Evolutionary conservation across 2,113 vertebrate genomes (phyloP).

Genomic region (Aepyceros melampus): DNA sequence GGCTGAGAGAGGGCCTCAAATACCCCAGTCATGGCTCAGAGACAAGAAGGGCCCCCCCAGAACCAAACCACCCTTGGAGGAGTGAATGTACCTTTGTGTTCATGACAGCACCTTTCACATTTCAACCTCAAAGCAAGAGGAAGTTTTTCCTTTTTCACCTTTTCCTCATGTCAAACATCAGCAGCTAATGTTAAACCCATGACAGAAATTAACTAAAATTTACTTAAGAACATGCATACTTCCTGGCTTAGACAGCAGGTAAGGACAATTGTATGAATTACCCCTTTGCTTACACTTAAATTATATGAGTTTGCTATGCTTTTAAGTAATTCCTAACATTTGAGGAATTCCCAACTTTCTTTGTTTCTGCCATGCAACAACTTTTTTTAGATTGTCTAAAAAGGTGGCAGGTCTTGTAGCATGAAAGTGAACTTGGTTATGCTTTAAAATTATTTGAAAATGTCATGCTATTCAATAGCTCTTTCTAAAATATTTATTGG

Average conservation of each 20-base stretch:
- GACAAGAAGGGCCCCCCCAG: background rate
- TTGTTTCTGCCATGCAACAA: background rate
- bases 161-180: conserved; percentile 22
- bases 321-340: background rate
- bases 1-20: background rate
- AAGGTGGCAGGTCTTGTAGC: background rate
- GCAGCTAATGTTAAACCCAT: background rate
- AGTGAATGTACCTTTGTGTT: background rate
- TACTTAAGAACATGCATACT: background rate
- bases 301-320: background rate
- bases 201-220: conserved; percentile 15
- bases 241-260: background rate
- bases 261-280: background rate
- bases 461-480: background rate
- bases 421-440: background rate
- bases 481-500: background rate
- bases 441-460: conserved; percentile 7
- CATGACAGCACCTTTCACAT: background rate
- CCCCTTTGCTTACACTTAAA: background rate
- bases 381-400: background rate
- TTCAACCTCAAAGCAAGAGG: background rate
- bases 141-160: background rate
- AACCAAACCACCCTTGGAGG: background rate
- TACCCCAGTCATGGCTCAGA: background rate
- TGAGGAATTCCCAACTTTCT: background rate